Conservation (phyloP, 2,888 invertebrate genomes). For the Neocrepidodera transversa region DNA sequence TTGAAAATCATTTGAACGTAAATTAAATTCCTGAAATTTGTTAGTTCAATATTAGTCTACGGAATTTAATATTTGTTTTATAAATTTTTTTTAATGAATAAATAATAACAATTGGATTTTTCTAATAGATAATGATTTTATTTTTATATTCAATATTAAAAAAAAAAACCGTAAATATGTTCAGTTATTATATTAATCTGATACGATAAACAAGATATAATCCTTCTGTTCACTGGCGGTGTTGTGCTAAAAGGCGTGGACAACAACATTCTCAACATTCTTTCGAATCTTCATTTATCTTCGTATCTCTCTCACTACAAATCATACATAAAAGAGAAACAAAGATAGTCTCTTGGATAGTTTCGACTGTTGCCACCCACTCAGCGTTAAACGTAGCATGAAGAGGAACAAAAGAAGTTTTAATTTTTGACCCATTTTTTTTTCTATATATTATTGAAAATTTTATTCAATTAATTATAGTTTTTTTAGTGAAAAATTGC, state of each 20-base stretch:
- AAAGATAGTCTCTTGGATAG: neutral
- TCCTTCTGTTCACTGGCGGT: neutral
- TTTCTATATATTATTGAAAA: no score
- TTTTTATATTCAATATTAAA: no score
- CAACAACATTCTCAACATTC: slow-evolving; percentile 23
- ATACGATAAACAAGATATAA: neutral
- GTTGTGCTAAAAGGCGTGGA: slow-evolving; percentile 27
- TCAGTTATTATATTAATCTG: neutral
- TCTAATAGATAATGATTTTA: no score
- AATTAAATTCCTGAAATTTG: slow-evolving; percentile 26
- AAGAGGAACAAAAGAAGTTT: neutral
- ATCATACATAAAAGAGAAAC: neutral
- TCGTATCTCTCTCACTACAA: neutral
- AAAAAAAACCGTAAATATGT: neutral
- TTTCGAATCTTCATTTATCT: neutral
- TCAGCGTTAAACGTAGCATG: neutral
- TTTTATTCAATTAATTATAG: no score
- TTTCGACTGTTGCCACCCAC: neutral
- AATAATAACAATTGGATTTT: no score
- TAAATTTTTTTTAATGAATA: no score
- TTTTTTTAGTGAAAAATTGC: no score
- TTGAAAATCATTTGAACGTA: slow-evolving; percentile 32
- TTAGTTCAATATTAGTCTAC: slow-evolving; percentile 16
- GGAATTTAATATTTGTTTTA: slow-evolving; percentile 1
- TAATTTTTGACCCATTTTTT: no score